Evolutionary conservation across 2,113 vertebrate species (phyloP).

Genomic region (Cinclus mexicanus): DNA sequence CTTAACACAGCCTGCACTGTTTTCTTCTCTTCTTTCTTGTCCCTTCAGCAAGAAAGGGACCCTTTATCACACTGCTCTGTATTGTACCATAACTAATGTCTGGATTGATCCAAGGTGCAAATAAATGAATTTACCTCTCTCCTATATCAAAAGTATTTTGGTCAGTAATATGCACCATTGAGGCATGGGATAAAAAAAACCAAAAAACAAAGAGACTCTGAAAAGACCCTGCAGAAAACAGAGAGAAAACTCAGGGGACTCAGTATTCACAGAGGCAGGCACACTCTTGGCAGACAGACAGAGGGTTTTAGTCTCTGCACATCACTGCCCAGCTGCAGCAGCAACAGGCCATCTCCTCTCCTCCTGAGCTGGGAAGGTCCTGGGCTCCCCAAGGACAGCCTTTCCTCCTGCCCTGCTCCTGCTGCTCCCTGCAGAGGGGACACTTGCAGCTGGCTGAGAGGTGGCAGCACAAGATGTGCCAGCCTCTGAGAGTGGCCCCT

Average conservation of each 20-base stretch:
- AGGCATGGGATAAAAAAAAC: neutral
- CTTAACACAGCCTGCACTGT: neutral
- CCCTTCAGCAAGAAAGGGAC: neutral
- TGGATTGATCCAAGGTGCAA: neutral
- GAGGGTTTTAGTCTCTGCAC: neutral
- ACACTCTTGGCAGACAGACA: neutral
- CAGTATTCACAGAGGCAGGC: neutral
- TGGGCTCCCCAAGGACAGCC: neutral
- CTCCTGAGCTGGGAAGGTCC: neutral
- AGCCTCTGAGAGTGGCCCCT: neutral
- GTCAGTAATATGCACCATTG: neutral
- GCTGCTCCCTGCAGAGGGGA: neutral
- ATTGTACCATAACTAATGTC: neutral
- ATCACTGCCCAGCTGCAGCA: neutral
- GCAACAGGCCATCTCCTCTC: neutral
- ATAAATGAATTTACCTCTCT: neutral
- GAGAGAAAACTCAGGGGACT: neutral
- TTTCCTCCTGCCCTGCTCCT: neutral
- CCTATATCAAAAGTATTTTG: neutral
- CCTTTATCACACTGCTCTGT: neutral
- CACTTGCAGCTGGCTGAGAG: fast-evolving
- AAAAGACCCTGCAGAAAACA: neutral
- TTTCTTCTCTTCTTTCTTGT: neutral
- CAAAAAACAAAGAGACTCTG: neutral
- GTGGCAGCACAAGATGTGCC: neutral